Conservation (phyloP, 1,140 invertebrate genomes). For the Eufriesea mexicana region DNA sequence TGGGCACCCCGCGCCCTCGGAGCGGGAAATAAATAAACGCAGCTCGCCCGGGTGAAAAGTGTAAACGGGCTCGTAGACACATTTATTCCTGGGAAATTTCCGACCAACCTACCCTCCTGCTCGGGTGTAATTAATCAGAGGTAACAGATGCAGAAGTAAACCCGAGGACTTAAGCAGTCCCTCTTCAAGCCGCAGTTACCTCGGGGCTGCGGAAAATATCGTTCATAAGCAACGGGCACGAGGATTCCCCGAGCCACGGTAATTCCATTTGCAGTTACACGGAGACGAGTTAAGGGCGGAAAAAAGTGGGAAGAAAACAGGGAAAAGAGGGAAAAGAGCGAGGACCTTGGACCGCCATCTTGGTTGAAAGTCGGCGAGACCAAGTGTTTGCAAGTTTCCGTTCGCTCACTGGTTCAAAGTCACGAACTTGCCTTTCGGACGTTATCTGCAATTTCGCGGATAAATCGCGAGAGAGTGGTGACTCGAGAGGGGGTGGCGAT, state of each 20-base stretch:
- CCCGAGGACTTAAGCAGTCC: slow-evolving; percentile 1
- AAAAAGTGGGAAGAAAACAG: neutral
- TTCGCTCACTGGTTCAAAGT: neutral
- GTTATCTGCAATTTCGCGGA: slow-evolving; percentile 15
- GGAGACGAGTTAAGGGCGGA: neutral
- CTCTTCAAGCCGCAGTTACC: neutral
- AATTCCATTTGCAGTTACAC: neutral
- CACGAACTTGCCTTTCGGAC: neutral
- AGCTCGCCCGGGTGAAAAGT: neutral
- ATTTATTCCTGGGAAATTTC: slow-evolving; percentile 17
- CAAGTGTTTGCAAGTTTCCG: neutral
- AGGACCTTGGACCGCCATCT: neutral
- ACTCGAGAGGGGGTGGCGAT: too few species aligned
- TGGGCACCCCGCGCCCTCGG: too few species aligned
- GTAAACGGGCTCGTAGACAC: neutral
- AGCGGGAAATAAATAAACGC: neutral
- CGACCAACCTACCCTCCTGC: too few species aligned
- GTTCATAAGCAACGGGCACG: neutral
- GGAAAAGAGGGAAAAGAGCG: too few species aligned
- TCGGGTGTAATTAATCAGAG: slow-evolving; percentile 25
- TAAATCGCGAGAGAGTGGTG: slow-evolving; percentile 7
- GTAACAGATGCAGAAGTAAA: slow-evolving; percentile 37
- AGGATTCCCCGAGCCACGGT: neutral
- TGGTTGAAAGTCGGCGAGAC: neutral
- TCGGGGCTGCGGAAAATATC: neutral